phyloP scores from a whole-genome alignment of 2,113 vertebrate genomes.

The Dinomys branickii region DNA sequence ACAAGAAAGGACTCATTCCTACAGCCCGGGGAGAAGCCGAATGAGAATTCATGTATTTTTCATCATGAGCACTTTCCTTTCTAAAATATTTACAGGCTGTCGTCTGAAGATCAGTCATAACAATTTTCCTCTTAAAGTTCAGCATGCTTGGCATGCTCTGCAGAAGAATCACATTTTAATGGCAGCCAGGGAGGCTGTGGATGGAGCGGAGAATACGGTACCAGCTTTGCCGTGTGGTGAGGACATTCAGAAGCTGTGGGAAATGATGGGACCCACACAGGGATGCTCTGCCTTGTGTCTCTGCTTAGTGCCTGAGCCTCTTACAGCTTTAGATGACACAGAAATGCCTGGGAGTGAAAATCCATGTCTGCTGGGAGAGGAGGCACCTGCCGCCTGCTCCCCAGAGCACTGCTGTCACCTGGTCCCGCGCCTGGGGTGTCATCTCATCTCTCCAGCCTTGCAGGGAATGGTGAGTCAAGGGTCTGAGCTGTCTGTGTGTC shows the following conservation, averaged over 20 bases:
- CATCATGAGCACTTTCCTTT: constrained; percentile 21
- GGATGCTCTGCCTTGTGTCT: not conserved
- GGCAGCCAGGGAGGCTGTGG: not conserved
- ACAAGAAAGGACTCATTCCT: not conserved
- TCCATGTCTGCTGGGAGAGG: not conserved
- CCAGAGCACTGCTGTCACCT: not conserved
- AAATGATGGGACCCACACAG: constrained; percentile 28
- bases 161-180: not conserved
- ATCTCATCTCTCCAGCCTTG: not conserved
- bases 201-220: not conserved
- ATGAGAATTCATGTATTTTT: constrained; percentile 67
- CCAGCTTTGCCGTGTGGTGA: not conserved
- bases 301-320: not conserved
- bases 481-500: not conserved
- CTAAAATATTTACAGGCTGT: constrained; percentile 53
- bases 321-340: not conserved
- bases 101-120: constrained; percentile 35
- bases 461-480: not conserved
- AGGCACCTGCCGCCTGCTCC: not conserved
- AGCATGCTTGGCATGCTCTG: not conserved
- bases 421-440: not conserved
- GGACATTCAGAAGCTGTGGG: constrained; percentile 5
- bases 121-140: constrained; percentile 33
- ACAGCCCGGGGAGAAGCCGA: constrained; percentile 41
- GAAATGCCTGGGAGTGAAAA: constrained; percentile 32